Conservation (phyloP, 2,888 invertebrate species). For the Perizoma affinitatum region DNA sequence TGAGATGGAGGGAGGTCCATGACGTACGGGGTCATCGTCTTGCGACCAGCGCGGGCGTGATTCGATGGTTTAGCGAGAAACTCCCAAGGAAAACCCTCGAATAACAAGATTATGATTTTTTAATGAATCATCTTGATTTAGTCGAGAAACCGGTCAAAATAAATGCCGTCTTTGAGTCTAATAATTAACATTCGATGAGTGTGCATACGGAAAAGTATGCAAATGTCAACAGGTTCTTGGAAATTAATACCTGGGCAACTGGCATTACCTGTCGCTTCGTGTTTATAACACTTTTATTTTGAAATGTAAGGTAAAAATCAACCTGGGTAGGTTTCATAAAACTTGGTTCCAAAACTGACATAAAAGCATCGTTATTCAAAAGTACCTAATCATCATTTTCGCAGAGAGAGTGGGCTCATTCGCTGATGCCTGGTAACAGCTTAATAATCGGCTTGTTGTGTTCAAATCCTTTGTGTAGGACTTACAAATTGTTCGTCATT, state of each 20-base stretch:
- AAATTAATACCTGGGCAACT: constrained; percentile 10
- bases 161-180: constrained; percentile 22
- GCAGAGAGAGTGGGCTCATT: constrained; percentile 17
- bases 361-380: constrained; percentile 8
- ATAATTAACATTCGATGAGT: constrained; percentile 29
- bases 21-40: constrained; percentile 54
- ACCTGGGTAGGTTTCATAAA: background rate
- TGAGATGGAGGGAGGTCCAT: constrained; percentile 38
- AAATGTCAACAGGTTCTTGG: constrained; percentile 27
- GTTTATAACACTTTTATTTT: background rate
- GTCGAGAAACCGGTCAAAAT: constrained; percentile 31
- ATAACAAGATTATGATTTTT: constrained; percentile 34
- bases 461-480: constrained; percentile 31
- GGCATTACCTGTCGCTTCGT: constrained; percentile 2
- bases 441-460: constrained; percentile 30
- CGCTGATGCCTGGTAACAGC: constrained; percentile 18
- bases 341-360: constrained; percentile 7
- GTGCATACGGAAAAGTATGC: constrained; percentile 26
- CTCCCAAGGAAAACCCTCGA: constrained; percentile 50
- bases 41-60: constrained; percentile 49
- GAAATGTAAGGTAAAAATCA: background rate
- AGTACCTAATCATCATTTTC: constrained; percentile 12
- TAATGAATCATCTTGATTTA: constrained; percentile 47
- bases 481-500: constrained; percentile 38
- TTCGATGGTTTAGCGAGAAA: constrained; percentile 48